Percentiles rank a stretch among this genome's conserved stretches.
Evolutionary conservation across 2,888 invertebrate genomes (phyloP).

Genomic region (Drosophila stalkeri): DNA sequence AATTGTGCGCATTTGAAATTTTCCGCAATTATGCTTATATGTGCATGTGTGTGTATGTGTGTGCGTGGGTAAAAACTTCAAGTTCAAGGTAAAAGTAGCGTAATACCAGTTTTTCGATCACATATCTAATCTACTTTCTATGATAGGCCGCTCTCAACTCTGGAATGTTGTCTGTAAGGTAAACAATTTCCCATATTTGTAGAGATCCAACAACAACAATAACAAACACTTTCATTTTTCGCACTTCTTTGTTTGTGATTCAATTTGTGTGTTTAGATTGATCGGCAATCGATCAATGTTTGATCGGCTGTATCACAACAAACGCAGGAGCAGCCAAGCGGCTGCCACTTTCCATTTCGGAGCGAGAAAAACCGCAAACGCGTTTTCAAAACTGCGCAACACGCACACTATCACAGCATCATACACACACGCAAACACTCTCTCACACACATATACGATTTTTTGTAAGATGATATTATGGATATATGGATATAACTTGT

Average conservation of each 20-base stretch:
- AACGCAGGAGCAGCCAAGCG: conserved; percentile 29
- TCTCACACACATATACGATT: conserved; percentile 14
- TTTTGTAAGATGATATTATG: conserved; percentile 55
- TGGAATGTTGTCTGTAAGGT: conserved; percentile 40
- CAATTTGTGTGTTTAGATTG: conserved; percentile 40
- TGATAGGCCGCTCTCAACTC: conserved; percentile 8
- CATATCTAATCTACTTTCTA: conserved; percentile 45
- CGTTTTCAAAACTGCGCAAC: conserved; percentile 64
- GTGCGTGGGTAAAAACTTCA: conserved; percentile 18
- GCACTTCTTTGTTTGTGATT: conserved; percentile 60
- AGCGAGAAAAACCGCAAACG: conserved; percentile 63
- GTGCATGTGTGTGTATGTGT: not conserved
- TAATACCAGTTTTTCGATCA: conserved; percentile 31
- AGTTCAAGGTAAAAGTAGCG: conserved; percentile 22
- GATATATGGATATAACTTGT: conserved; percentile 69
- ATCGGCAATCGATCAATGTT: conserved; percentile 30
- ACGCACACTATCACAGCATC: conserved; percentile 26
- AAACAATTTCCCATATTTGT: conserved; percentile 48
- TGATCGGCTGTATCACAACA: conserved; percentile 30
- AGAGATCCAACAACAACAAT: conserved; percentile 4
- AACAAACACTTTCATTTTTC: conserved; percentile 70
- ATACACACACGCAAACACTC: conserved; percentile 11
- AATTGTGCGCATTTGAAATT: conserved; percentile 18
- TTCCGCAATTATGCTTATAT: conserved; percentile 9
- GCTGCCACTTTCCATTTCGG: conserved; percentile 74